Base-by-base conservation (phyloP, 2,113 vertebrate species). In the Dicerorhinus sumatrensis region DNA sequence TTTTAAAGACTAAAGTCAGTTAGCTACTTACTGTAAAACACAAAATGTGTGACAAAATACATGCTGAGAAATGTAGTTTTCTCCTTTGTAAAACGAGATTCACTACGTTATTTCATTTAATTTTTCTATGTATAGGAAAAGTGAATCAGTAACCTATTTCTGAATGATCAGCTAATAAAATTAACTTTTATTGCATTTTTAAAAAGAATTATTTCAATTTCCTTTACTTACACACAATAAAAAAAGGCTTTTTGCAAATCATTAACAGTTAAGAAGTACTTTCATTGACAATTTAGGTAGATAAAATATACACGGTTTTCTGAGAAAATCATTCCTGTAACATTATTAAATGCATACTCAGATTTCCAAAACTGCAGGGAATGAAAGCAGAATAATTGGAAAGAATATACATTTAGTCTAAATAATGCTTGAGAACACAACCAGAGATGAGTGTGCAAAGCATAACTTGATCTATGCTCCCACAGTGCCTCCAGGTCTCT, bases 201-300 rank as follows among this genome's bases (percentile, higher is more conserved):
- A 54, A 93, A 36, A 91, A 80, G 23, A 80, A 54, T 83, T 94
- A 85, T 58, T 97, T 97, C 94, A 88, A 97, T 95, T 94, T 92
- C 51, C 16, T 96, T 83, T 81, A 95, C 94, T 96, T 92, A 96
- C 31, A 92, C 5, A 75, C 27, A 97, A 75, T 70, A 72, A 93
- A 86, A 29, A 91, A 62, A 84, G 46, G n/a, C 12, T 88, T 88
- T 97, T 76, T 95, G 70, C 42, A 86, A 90, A 75, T 90, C 65
- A 75, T 92, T 96, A 92, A 86, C 69, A 86, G 62, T 96, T 96
- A 80, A 97, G 63, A 93, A 73, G 29, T 54, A 85, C 72, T 92
- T 96, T 88, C 79, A 86, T 1, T 88, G 83, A 96, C 83, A 94
- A 90, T 97, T 90, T 77, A 97, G 46, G 14, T 62, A 93, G 56